phyloP scores from a whole-genome alignment of 2,888 invertebrate species.

The Tenthredo scrophulariae region DNA sequence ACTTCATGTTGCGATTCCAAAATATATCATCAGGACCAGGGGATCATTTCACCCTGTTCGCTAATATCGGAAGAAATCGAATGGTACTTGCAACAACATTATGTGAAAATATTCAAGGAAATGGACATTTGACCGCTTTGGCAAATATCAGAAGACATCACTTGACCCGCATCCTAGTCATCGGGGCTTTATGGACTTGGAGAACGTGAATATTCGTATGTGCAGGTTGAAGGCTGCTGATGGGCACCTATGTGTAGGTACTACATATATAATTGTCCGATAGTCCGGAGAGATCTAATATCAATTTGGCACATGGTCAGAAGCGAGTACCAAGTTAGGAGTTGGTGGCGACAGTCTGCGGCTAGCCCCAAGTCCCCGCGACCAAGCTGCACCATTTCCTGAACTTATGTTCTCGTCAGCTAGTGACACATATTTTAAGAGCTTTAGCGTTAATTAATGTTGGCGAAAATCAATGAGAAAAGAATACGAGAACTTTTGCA shows the following conservation, averaged over 20 bases:
- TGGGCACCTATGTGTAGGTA: not conserved
- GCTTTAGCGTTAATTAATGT: not conserved
- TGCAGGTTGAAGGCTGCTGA: not conserved
- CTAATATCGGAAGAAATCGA: not conserved
- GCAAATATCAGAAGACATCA: not conserved
- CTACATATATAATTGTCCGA: constrained; percentile 26
- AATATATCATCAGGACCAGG: not conserved
- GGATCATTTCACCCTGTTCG: not conserved
- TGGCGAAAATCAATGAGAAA: not conserved
- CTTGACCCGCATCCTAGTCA: not conserved
- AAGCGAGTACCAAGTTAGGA: constrained; percentile 40
- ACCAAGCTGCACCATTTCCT: constrained; percentile 25
- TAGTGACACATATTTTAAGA: not conserved
- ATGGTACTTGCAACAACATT: too few species aligned
- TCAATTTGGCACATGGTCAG: constrained; percentile 50
- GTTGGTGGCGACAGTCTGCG: constrained; percentile 48
- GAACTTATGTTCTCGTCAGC: constrained; percentile 22
- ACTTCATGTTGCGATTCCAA: not conserved
- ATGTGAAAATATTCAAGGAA: not conserved
- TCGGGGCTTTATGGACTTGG: not conserved
- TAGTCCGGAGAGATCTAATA: constrained; percentile 37
- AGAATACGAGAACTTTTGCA: not conserved
- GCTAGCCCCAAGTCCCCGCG: not conserved
- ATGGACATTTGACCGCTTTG: not conserved
- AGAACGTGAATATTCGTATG: not conserved